Evolutionary conservation across 2,888 invertebrate species (phyloP), one percentile per base, ranked within the genome.

Genomic region (Dynastes tityus): DNA sequence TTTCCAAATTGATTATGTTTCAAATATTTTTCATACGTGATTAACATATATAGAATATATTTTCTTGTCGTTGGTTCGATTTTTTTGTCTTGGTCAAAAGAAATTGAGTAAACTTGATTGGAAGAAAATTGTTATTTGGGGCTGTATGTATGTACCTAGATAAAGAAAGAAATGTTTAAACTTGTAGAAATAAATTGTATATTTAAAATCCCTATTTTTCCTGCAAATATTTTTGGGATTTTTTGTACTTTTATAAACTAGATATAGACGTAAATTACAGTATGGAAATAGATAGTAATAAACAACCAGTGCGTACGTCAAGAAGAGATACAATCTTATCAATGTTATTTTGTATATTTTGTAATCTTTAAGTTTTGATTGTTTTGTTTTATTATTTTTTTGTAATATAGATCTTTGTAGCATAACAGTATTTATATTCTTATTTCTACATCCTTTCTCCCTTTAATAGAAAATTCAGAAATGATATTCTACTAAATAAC

Each of bases 161-260:
- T 55, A 77, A 79, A 74, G 67, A 76, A 49, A 77, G 45, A 71
- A 78, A 75, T 65, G 64, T 79, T 77, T 58, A 68, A 76, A 73
- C 53, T 68, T 68, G 70, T 70, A 77, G 64, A 70, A 70, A 64
- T 65, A 76, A 79, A 79, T 61, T 77, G 79, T 78, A 78, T 78
- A 78, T 73, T 6, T 78, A 78, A 85, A 85, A 86, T 86, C 86
- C 86, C 86, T 87, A 87, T 87, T 87, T 88, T 87, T 85, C 83
- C 83, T 84, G 80, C 84, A 83, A 82, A 85, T 86, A 87, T 87
- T 87, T 87, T 87, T 85, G 87, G 87, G 87, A 87, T 86, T 85
- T 85, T 87, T 87, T 87, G 84, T 88, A 88, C 87, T 87, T 87
- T 87, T 88, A 87, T 87, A 88, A 86, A 83, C 80, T 81, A 82